Conservation (phyloP, 1,140 invertebrate species). For the Ooceraea biroi region DNA sequence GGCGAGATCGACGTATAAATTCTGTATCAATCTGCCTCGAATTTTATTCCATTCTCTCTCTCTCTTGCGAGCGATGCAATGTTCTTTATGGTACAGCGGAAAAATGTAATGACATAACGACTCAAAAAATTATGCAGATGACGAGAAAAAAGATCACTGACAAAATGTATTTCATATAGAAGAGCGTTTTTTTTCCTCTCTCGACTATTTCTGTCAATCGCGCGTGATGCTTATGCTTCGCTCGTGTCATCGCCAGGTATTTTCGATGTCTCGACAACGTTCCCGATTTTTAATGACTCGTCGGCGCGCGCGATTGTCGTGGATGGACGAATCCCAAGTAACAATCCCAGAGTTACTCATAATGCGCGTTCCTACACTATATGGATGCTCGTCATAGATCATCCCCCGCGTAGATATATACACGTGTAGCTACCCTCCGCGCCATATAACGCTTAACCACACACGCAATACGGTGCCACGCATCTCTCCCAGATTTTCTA, state of each 20-base stretch:
- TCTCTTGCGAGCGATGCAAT: conserved; percentile 4
- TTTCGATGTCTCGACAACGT: not conserved
- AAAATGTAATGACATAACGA: conserved; percentile 1
- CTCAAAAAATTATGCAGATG: not conserved
- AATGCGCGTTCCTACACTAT: conserved; percentile 14
- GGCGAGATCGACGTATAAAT: conserved; percentile 39
- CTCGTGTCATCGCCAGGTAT: not conserved
- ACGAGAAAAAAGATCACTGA: not conserved
- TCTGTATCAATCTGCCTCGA: conserved; percentile 27
- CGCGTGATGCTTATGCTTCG: not conserved
- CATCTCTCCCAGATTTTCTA: conserved; percentile 57
- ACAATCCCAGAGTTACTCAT: conserved; percentile 33
- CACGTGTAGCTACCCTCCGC: not conserved
- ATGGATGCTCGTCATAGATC: conserved; percentile 29
- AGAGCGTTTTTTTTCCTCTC: not conserved
- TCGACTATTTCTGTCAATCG: not conserved
- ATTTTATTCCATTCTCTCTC: conserved; percentile 26
- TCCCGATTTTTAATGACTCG: conserved; percentile 8
- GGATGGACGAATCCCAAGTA: conserved; percentile 23
- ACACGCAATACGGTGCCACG: conserved; percentile 54
- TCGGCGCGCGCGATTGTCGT: not conserved
- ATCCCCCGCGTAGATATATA: not conserved
- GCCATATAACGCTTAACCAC: conserved; percentile 41
- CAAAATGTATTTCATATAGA: not conserved
- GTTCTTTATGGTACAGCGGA: not conserved